Base-by-base conservation (phyloP, 2,797 vertebrate species). In the Pampus argenteus region DNA sequence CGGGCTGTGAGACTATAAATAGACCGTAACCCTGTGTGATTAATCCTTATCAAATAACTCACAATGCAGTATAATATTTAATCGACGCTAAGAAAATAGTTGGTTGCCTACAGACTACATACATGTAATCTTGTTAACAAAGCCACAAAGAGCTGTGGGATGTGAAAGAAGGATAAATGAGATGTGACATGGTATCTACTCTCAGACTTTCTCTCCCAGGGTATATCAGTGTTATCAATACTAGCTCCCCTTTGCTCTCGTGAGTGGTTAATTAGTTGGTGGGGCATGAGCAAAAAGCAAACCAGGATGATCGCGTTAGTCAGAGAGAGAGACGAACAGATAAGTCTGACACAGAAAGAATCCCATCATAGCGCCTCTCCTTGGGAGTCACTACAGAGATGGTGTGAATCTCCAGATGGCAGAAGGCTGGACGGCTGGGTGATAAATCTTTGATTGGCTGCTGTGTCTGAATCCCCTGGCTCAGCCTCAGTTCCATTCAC, bases 381-480 rank as follows among this genome's bases (percentile, higher is more conserved):
- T 58, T 63, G 65, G 74, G 82, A 86, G 74, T 54, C 67, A 79
- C 82, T 51, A 70, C 70, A 83, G 81, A 86, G 75, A 84, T 58
- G 63, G 76, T 74, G 84, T 79, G 83, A 79, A 66, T 83, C 85
- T 90, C 88, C 88, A 90, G 89, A 91, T 88, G 83, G 85, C 81
- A 84, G 77, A 85, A 81, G 78, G 77, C 79, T 82, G 85, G 83
- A 88, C 77, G 82, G 82, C 73, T 77, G 76, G 76, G 75, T 78
- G 87, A 90, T 92, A 86, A 88, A 92, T 89, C 85, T 92, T 86
- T 91, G 89, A 93, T 87, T 88, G 92, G 88, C 85, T 85, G 87
- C 87, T 85, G 87, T 75, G 81, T 87, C 74, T 79, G 87, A 84
- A 86, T 90, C 84, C 83, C 82, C 64, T 78, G 87, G 86, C 89